Evolutionary conservation across 2,888 invertebrate genomes (phyloP).

Genomic region (Ceriagrion tenellum): DNA sequence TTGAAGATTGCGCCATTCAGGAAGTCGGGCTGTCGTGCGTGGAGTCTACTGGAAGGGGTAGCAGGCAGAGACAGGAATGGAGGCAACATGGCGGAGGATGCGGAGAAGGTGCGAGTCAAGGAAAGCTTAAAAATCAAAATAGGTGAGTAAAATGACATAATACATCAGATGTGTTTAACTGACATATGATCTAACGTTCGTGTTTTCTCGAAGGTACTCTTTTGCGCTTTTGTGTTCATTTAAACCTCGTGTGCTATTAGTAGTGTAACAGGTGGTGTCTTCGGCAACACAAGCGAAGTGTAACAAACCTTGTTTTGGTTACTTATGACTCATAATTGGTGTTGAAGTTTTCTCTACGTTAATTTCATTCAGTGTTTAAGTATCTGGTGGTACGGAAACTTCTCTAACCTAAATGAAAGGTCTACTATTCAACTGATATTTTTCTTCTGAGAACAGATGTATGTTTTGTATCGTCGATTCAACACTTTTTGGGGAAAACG

Average conservation of each 20-base stretch:
- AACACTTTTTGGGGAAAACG: not conserved
- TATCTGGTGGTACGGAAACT: not conserved
- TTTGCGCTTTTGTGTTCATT: not conserved
- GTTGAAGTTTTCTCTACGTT: not conserved
- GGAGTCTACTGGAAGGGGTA: conserved; percentile 42
- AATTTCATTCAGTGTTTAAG: not conserved
- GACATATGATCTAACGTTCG: not conserved
- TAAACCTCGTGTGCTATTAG: not conserved
- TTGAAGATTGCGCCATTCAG: conserved; percentile 65
- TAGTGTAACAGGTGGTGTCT: conserved; percentile 68
- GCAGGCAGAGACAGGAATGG: conserved; percentile 46
- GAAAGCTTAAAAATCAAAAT: conserved; percentile 97
- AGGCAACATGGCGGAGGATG: conserved; percentile 93
- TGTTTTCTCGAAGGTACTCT: not conserved
- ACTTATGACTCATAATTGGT: not conserved
- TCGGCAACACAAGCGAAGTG: conserved; percentile 21
- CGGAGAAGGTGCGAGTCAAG: conserved; percentile 93
- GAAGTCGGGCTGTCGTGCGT: conserved; percentile 22
- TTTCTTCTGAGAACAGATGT: not conserved
- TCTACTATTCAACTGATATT: not conserved
- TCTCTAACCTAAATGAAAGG: not conserved
- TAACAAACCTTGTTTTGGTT: not conserved
- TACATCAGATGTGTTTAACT: not conserved
- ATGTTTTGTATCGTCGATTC: not conserved
- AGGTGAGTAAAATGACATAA: conserved; percentile 83